Base-by-base conservation (phyloP, 2,888 invertebrate genomes). In the Linyphia triangularis region DNA sequence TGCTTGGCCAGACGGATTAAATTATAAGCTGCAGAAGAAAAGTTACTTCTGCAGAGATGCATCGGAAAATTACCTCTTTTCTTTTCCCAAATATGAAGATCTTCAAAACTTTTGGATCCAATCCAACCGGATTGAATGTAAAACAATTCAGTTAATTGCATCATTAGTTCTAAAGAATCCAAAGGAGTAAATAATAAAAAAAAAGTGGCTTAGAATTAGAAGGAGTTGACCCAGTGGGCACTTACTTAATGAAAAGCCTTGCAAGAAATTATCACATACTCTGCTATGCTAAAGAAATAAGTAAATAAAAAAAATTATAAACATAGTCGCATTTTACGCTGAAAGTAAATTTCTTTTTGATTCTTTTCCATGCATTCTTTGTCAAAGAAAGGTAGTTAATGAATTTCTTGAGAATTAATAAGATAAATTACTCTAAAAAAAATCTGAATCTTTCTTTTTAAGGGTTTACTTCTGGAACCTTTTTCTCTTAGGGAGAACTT, bases 71-170 rank as follows among this genome's bases (percentile, higher is more conserved):
- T 72, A 26, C 16, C 7, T 28, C 24, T 51, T 75, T 59, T 59
- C 9, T 40, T 10, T 63, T n/a, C n/a, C 26, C 59, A 70, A 81
- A 69, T 70, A 24, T 81, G 28, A 26, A 81, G 26, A 30, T 81
- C 59, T 43, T 63, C 59, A 43, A 82, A 82, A 72, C 72, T 67
- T 67, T 63, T 82, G 82, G 82, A 63, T 24, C 19, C n/a, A 9
- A 28, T 72, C 72, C 82, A 72, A 63, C 43, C 7, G 82, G 63
- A 63, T 26, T 40, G 79, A 79, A 82, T 82, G 70, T 72, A 73
- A 82, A 82, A 72, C 82, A 82, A 73, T 82, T 82, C 59, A 40
- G 82, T 63, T 82, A 82, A 82, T 82, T 82, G 82, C 72, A 70
- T 81, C 81, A 70, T 81, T 81, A 81, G 69, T 69, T 70, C 59